Evolutionary conservation across 2,888 invertebrate species (phyloP).

Genomic region (Tinea trinotella): DNA sequence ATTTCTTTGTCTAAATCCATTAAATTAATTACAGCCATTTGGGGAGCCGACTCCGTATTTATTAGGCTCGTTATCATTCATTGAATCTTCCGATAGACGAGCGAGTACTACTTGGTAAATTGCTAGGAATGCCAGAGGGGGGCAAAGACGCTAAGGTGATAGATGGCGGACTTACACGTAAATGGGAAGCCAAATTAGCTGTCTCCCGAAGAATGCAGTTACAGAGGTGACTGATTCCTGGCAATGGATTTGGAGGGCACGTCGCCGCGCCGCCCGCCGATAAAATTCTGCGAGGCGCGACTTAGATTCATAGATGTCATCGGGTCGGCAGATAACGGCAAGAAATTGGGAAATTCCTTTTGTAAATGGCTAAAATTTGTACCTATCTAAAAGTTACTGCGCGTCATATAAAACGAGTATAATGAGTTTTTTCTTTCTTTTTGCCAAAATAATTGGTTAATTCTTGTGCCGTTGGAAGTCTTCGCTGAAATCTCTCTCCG

Average conservation of each 20-base stretch:
- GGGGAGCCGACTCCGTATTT: conserved; percentile 65
- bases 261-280: conserved; percentile 4
- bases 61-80: conserved; percentile 71
- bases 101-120: conserved; percentile 43
- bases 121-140: conserved; percentile 42
- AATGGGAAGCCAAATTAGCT: conserved; percentile 64
- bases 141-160: conserved; percentile 45
- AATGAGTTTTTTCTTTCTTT: no score
- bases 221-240: conserved; percentile 55
- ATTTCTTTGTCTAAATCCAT: conserved; percentile 72
- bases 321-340: conserved; percentile 41
- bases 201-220: conserved; percentile 64
- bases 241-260: conserved; percentile 33
- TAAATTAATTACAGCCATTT: conserved; percentile 69
- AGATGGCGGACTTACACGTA: conserved; percentile 62
- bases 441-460: no score
- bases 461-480: not conserved
- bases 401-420: not conserved
- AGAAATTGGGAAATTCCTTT: conserved; percentile 58
- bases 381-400: not conserved
- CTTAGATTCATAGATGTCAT: conserved; percentile 62
- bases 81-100: conserved; percentile 64
- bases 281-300: conserved; percentile 28
- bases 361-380: not conserved
- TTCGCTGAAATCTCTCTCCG: not conserved